phyloP scores from a whole-genome alignment of 2,797 vertebrate species.

The Sebastes kiyomatsui region DNA sequence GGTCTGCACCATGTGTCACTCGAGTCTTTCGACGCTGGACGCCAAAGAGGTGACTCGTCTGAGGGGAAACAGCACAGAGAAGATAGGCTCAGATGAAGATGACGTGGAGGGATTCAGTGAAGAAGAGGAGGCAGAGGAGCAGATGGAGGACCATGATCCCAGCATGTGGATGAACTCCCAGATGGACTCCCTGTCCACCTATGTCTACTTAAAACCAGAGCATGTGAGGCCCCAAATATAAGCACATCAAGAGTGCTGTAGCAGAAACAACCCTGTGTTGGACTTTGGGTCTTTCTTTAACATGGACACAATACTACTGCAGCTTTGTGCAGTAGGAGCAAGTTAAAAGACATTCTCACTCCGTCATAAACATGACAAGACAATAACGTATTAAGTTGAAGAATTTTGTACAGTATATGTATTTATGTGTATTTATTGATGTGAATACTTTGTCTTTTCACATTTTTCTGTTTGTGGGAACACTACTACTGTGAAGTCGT shows the following conservation, averaged over 20 bases:
- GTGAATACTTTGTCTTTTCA: neutral
- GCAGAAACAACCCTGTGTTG: neutral
- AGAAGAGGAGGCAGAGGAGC: constrained; percentile 72
- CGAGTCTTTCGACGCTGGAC: constrained; percentile 52
- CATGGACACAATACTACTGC: neutral
- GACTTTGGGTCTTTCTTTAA: neutral
- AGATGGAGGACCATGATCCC: constrained; percentile 29
- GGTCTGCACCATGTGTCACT: constrained; percentile 86
- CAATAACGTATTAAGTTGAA: neutral
- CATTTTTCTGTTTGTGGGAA: neutral
- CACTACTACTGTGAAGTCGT: neutral
- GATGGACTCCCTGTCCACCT: constrained; percentile 1
- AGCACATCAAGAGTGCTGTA: neutral
- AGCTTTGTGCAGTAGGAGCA: neutral
- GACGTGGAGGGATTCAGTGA: constrained; percentile 68
- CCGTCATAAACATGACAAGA: neutral
- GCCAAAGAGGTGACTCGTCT: constrained; percentile 5
- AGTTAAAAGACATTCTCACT: neutral
- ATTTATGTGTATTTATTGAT: constrained; percentile 3
- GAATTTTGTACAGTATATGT: neutral
- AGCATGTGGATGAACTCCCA: constrained; percentile 31
- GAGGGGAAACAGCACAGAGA: constrained; percentile 21
- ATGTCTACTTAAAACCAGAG: constrained; percentile 49
- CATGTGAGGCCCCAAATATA: constrained; percentile 14
- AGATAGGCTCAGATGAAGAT: constrained; percentile 22